Conservation (phyloP, 2,888 invertebrate genomes). For the Caprella mutica region DNA sequence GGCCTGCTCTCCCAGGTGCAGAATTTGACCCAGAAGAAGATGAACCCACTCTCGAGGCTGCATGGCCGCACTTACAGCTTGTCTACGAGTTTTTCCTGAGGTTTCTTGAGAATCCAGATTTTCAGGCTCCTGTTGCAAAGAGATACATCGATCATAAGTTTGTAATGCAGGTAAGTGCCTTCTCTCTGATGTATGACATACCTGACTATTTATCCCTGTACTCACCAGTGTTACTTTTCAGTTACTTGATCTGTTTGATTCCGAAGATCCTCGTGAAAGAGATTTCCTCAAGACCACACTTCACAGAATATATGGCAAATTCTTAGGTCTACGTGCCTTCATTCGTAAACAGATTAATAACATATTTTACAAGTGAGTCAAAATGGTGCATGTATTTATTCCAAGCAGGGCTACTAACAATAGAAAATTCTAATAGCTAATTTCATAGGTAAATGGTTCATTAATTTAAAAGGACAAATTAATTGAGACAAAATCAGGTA, state of each 20-base stretch:
- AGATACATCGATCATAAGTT: conserved; percentile 91
- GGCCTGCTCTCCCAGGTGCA: too few species aligned
- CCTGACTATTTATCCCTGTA: neutral
- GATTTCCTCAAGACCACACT: conserved; percentile 98
- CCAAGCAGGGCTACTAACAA: neutral
- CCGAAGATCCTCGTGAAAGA: conserved; percentile 97
- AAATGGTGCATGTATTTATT: neutral
- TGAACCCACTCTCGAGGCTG: conserved; percentile 87
- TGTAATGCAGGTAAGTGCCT: conserved; percentile 62
- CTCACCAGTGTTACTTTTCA: conserved; percentile 41
- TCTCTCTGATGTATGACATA: conserved; percentile 3
- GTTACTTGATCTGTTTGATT: conserved; percentile 96
- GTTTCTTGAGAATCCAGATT: conserved; percentile 82
- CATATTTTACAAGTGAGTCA: conserved; percentile 71
- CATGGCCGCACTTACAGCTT: conserved; percentile 86
- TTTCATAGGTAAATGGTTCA: too few species aligned
- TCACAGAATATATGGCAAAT: conserved; percentile 99
- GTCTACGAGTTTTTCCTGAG: conserved; percentile 55
- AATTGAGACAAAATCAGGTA: too few species aligned
- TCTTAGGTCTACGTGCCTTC: conserved; percentile 94
- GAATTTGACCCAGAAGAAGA: conserved; percentile 92
- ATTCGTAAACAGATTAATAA: conserved; percentile 99
- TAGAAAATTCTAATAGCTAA: too few species aligned
- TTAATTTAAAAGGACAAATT: too few species aligned
- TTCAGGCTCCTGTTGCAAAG: conserved; percentile 82